Conservation (phyloP, 2,797 vertebrate species). For the Neopelma chrysocephalum region DNA sequence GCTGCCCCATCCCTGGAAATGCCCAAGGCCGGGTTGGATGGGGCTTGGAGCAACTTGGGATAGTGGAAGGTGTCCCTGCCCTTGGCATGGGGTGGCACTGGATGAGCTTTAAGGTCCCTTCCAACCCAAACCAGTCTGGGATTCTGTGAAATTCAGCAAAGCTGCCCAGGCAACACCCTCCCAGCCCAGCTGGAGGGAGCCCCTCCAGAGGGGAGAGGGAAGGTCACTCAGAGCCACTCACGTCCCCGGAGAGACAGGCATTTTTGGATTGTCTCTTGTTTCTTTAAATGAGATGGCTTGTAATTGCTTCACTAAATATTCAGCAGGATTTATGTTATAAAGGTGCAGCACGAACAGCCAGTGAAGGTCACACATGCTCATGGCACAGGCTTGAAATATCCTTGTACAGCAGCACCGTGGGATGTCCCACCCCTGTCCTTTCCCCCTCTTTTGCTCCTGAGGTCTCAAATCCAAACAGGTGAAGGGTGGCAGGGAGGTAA, state of each 20-base stretch:
- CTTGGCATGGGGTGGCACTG: neutral
- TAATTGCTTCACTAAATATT: conserved; percentile 64
- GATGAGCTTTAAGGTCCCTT: neutral
- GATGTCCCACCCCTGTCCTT: neutral
- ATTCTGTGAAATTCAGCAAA: neutral
- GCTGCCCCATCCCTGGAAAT: neutral
- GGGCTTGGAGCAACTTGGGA: neutral
- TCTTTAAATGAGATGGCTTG: conserved; percentile 50
- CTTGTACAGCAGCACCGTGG: neutral
- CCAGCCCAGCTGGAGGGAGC: neutral
- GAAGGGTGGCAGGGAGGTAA: fast-evolving
- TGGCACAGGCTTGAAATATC: neutral
- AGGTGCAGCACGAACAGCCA: conserved; percentile 38
- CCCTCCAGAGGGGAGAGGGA: neutral
- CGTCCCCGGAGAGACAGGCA: neutral
- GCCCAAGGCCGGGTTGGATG: fast-evolving
- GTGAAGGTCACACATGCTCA: conserved; percentile 30
- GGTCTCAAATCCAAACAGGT: neutral
- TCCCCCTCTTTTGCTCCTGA: neutral
- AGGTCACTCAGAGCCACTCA: conserved; percentile 19
- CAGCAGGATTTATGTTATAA: conserved; percentile 56
- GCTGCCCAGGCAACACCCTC: neutral
- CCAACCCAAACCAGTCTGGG: neutral
- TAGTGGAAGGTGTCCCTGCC: neutral
- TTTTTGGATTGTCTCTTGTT: conserved; percentile 30